These are phyloP conservation scores for Steinernema hermaphroditum DNA, from an alignment of 2,888 invertebrate species.

Conservation along the genomic window DNA sequence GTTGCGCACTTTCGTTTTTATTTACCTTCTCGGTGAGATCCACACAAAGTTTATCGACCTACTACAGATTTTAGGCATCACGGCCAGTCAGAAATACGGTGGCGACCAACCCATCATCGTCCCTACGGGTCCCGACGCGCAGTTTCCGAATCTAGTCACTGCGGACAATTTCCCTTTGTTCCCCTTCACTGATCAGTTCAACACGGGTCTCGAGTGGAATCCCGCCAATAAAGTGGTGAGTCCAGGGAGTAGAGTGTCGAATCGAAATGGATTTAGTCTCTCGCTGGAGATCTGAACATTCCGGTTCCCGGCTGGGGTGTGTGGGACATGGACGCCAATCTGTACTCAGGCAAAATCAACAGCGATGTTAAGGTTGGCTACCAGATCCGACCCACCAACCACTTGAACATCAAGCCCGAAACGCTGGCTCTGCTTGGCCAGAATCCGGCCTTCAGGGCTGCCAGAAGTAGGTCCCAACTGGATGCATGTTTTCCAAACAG, in stretches of 20 bases:
- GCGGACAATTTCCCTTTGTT: slow-evolving; percentile 60
- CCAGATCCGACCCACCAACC: slow-evolving; percentile 57
- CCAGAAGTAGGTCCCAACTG: slow-evolving; percentile 48
- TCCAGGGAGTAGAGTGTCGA: slow-evolving; percentile 11
- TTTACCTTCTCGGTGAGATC: not conserved
- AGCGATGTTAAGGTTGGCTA: slow-evolving; percentile 49
- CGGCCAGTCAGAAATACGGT: slow-evolving; percentile 49
- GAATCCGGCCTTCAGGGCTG: slow-evolving; percentile 58
- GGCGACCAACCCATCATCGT: slow-evolving; percentile 57
- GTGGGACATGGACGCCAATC: slow-evolving; percentile 58
- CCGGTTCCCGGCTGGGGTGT: slow-evolving; percentile 64
- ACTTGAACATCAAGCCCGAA: slow-evolving; percentile 58
- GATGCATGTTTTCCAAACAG: not conserved
- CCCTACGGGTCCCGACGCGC: slow-evolving; percentile 47
- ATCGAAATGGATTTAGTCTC: slow-evolving; percentile 50
- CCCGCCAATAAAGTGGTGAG: slow-evolving; percentile 60
- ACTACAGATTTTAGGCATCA: not conserved
- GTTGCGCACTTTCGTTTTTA: not conserved
- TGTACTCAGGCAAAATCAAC: slow-evolving; percentile 55
- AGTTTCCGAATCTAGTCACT: slow-evolving; percentile 57
- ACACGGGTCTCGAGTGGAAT: slow-evolving; percentile 58
- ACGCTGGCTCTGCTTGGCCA: slow-evolving; percentile 55
- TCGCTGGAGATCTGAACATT: slow-evolving; percentile 59
- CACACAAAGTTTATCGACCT: not conserved
- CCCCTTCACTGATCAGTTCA: slow-evolving; percentile 61